Base-by-base conservation (phyloP, 2,888 invertebrate species). In the Acrobasis consociella region DNA sequence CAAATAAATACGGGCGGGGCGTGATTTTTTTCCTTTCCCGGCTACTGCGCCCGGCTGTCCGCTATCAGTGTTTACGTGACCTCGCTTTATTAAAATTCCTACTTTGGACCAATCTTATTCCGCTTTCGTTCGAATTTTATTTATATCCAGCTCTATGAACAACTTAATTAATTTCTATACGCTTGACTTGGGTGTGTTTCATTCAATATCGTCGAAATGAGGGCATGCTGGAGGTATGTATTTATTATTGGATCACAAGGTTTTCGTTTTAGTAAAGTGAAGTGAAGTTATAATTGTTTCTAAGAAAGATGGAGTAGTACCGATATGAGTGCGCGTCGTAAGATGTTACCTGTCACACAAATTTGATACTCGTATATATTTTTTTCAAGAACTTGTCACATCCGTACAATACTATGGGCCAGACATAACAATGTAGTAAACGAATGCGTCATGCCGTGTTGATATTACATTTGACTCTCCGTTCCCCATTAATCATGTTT, bases 51-150 rank as follows among this genome's bases (percentile, higher is more conserved):
- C 46, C 55, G 39, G 55, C 53, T 62, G 63, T 58, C 50, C 39
- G 58, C 82, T 77, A 80, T 85, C 86, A 83, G 82, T 87, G 88
- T 87, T 87, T 88, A 88, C 89, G 88, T 86, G 89, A 86, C 83
- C 78, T 72, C 76, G 72, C 81, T 85, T 87, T 90, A 90, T 89
- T 89, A 90, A 90, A 90, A 90, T 88, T 86, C 86, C 78, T 77
- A 73, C 80, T 83, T 82, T 79, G 75, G 73, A 76, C 79, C 80
- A 78, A 80, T 81, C 78, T 83, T 79, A 74, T 76, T 76, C 78
- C 76, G 78, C 76, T 73, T 76, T 72, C 75, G 67, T 72, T 69
- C 69, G 72, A 76, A 72, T 77, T 80, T 81, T 77, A 74, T 80
- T 82, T 82, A 82, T 81, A 78, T 75, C 75, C 72, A 72, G 69